Base-by-base conservation (phyloP, 2,888 invertebrate species). In the Ecliptopera silaceata region DNA sequence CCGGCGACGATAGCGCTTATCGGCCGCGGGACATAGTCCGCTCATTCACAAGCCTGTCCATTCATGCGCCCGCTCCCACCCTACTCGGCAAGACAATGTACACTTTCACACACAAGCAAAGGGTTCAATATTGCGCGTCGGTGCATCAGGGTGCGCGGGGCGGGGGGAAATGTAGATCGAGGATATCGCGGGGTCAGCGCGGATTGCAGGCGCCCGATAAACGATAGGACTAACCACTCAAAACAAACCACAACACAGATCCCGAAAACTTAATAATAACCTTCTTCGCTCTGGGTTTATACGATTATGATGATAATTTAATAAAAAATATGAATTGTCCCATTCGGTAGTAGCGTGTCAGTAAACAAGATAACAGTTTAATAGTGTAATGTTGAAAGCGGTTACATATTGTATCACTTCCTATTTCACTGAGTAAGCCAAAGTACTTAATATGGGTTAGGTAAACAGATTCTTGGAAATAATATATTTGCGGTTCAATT, bases 131-230 rank as follows among this genome's bases (percentile, higher is more conserved):
- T 87, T 64, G 76, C 60, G 47, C 74, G 75, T 46, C 50, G 49
- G n/a, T 15, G 43, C 31, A 31, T 29, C 46, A 51, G 41, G 46
- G 39, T 62, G 69, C 39, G 56, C 48, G 43, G 48, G 38, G 22
- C 38, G 69, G 69, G 79, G 48, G 54, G 82, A 71, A 75, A 85
- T 82, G 78, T 84, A 81, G 86, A 87, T 84, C 84, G 88, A 88
- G 89, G 89, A 91, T 90, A 88, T 89, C 88, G 79, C 84, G 86
- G 88, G 90, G 90, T 91, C 90, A 90, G 79, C 88, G 82, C 84
- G 88, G 91, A 90, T 91, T 90, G 89, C 85, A 88, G 86, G 86
- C 88, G 84, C 80, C 83, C 81, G 89, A 88, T 89, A 88, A 88
- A 87, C 80, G 79, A 68, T 76, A 81, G 75, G 77, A 36, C 72